Evolutionary conservation across 2,888 invertebrate genomes (phyloP).

Genomic region (Autographa gamma): DNA sequence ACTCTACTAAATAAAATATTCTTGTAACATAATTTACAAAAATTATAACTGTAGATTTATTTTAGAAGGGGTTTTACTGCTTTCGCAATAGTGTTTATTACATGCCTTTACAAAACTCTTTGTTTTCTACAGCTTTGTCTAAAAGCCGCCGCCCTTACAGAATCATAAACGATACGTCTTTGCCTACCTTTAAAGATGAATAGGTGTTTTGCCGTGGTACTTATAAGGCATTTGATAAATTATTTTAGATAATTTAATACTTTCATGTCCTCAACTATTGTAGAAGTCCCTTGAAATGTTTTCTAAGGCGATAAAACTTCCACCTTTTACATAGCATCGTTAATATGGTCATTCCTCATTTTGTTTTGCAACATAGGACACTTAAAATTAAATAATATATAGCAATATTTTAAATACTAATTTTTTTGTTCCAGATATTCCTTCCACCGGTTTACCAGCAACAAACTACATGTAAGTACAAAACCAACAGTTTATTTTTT

Average conservation of each 20-base stretch:
- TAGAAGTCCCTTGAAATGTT: too few relatives aligned
- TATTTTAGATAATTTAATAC: too few relatives aligned
- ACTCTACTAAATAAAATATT: conserved; percentile 47
- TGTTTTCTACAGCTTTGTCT: conserved; percentile 11
- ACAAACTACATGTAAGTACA: not conserved
- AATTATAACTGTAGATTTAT: conserved; percentile 28
- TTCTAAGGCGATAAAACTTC: too few relatives aligned
- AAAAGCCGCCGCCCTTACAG: conserved; percentile 16
- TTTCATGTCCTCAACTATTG: too few relatives aligned
- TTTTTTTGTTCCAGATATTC: conserved; percentile 48
- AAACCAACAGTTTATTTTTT: conserved; percentile 17
- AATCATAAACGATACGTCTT: conserved; percentile 1
- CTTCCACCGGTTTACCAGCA: conserved; percentile 3
- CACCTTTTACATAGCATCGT: too few relatives aligned
- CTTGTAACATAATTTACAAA: conserved; percentile 7
- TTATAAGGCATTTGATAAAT: too few relatives aligned
- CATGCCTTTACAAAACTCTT: conserved; percentile 9
- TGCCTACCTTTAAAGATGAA: too few relatives aligned
- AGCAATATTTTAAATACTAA: not conserved
- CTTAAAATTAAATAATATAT: not conserved
- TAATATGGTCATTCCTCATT: too few relatives aligned
- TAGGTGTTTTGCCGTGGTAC: too few relatives aligned
- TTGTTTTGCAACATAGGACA: too few relatives aligned
- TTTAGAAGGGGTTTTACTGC: conserved; percentile 52
- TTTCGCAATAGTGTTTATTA: conserved; percentile 33